A percentile compares a stretch with the other conserved stretches of the same genome.
Conservation (phyloP, 2,797 vertebrate genomes). For the Hozukius guyotensis region DNA sequence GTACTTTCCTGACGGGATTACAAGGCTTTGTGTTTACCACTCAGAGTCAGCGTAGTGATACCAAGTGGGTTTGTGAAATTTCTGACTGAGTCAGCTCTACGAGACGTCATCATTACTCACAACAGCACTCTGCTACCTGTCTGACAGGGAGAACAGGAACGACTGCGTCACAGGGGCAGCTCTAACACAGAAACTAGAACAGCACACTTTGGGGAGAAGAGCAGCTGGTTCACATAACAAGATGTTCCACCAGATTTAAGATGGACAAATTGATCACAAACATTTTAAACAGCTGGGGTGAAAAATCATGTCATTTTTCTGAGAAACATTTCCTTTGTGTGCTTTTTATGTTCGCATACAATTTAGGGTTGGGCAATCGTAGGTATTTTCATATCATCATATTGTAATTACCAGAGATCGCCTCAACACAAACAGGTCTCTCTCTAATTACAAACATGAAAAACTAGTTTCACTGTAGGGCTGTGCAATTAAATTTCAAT, state of each 20-base stretch:
- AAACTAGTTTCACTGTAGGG: background rate
- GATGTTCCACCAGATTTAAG: background rate
- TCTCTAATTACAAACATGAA: background rate
- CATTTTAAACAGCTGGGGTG: background rate
- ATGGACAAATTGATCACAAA: background rate
- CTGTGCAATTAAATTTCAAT: background rate
- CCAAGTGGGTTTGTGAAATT: slow-evolving; percentile 11
- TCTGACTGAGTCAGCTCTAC: slow-evolving; percentile 47
- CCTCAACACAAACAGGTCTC: background rate
- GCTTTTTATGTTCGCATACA: background rate
- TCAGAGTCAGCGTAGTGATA: slow-evolving; percentile 36
- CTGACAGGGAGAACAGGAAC: slow-evolving; percentile 64
- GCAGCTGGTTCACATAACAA: background rate
- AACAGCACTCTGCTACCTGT: slow-evolving; percentile 38
- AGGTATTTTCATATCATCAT: background rate
- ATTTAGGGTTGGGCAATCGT: background rate
- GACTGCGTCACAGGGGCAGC: background rate
- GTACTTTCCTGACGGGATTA: background rate
- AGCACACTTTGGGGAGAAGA: slow-evolving; percentile 1
- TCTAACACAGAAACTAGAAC: slow-evolving; percentile 40
- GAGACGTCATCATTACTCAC: slow-evolving; percentile 34
- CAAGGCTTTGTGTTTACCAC: slow-evolving; percentile 5
- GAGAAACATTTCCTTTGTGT: background rate
- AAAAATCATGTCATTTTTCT: background rate
- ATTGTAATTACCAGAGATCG: background rate